Evolutionary conservation across 2,888 invertebrate species (phyloP), one percentile per base, ranked within the genome.

Genomic region (Empis stercorea): DNA sequence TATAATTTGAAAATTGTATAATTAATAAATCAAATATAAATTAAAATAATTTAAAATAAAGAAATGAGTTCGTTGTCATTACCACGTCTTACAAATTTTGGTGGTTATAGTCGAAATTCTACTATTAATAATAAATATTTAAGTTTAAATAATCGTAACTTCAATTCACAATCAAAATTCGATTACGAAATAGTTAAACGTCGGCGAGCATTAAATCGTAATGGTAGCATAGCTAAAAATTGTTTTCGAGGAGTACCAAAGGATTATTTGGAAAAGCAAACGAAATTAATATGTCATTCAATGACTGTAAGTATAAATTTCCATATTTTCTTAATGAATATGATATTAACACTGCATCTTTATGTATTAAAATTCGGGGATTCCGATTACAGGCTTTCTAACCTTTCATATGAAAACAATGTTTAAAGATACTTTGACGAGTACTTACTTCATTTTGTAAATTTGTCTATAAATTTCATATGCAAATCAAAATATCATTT

Each of bases 161-260:
- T 17, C 16, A 34, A 45, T 30, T 40, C 44, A 20, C 49, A 48
- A 15, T 41, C 47, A 10, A 51, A 51, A 49, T 49, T 51, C 23
- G 52, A 52, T 30, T 42, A 46, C 32, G 52, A 52, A 38, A 15
- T 52, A 10, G 43, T 49, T 27, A 49, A 37, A 30, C 41, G 48
- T 30, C 41, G 52, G 11, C 43, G 43, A 43, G 43, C 54, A 45
- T 52, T 67, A 4, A 65, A 64, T 46, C 57, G 62, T 48, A 74
- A 74, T 62, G 76, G 76, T 15, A 74, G 68, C 51, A 76, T 75
- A 43, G 73, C 77, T 44, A 74, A 77, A 61, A 79, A 78, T 64
- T 76, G 76, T 61, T 86, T 87, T 66, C 77, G 86, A 59, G 87
- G 87, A 36, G 73, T 87, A 49, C 84, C 81, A 62, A 87, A 83